These are phyloP conservation scores for Triplophysa rosa DNA, from an alignment of 2,113 vertebrate genomes.

Conservation along the genomic window DNA sequence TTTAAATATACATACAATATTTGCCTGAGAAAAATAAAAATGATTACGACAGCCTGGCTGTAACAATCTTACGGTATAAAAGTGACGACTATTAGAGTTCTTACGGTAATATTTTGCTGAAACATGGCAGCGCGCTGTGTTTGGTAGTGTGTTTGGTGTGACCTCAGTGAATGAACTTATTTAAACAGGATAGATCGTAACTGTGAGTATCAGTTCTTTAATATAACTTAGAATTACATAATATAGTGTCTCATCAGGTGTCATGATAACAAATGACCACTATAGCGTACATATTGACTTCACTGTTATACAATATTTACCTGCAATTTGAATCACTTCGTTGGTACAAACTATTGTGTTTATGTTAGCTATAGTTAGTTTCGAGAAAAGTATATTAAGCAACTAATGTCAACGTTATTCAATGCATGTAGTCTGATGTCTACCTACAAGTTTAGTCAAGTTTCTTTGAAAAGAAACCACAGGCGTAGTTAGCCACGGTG, in stretches of 20 bases:
- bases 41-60: neutral
- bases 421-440: too few relatives aligned
- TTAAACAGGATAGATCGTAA: neutral
- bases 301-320: too few relatives aligned
- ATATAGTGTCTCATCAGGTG: neutral
- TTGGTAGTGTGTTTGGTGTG: neutral
- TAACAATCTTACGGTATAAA: neutral
- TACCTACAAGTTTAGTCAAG: too few relatives aligned
- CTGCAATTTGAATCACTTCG: neutral
- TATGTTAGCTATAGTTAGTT: neutral
- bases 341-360: neutral
- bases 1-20: too few relatives aligned
- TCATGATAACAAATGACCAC: too few relatives aligned
- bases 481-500: too few relatives aligned
- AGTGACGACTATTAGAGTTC: neutral
- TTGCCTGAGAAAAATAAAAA: too few relatives aligned
- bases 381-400: too few relatives aligned
- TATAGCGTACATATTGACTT: too few relatives aligned
- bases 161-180: neutral
- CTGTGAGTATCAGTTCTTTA: neutral
- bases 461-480: too few relatives aligned
- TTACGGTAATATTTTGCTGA: constrained; percentile 18
- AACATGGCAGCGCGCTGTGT: constrained; percentile 64
- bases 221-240: neutral
- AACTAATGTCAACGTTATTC: too few relatives aligned